These are phyloP conservation scores for Mythimna pallens DNA, from an alignment of 2,888 invertebrate genomes.

Conservation along the genomic window DNA sequence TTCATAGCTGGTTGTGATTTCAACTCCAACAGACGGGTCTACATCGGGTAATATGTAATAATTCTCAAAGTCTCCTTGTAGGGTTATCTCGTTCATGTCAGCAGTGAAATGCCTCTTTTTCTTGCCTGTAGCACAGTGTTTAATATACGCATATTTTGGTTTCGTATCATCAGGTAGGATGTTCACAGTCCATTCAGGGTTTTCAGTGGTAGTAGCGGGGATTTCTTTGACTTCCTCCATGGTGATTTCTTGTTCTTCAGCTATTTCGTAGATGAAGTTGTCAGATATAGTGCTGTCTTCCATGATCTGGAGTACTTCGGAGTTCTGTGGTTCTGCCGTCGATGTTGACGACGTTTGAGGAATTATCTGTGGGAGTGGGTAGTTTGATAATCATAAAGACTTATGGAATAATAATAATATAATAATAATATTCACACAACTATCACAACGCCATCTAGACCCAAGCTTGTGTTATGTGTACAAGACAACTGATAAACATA, in stretches of 20 bases:
- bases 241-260: constrained; percentile 86
- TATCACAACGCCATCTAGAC: too few species aligned
- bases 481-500: too few species aligned
- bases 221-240: constrained; percentile 86
- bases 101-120: constrained; percentile 86
- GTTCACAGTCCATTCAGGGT: constrained; percentile 85
- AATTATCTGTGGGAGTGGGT: constrained; percentile 75
- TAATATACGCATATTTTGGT: constrained; percentile 86
- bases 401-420: background rate
- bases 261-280: constrained; percentile 88
- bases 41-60: constrained; percentile 88
- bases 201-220: constrained; percentile 67
- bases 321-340: constrained; percentile 53
- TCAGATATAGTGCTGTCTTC: constrained; percentile 81
- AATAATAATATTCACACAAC: too few species aligned
- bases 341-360: constrained; percentile 74
- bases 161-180: constrained; percentile 81
- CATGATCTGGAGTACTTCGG: constrained; percentile 80
- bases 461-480: too few species aligned
- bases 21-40: constrained; percentile 84
- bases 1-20: constrained; percentile 85
- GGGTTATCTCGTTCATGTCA: constrained; percentile 84
- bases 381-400: background rate
- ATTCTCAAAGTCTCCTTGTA: constrained; percentile 86
- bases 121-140: constrained; percentile 80